Evolutionary conservation across 2,797 vertebrate species (phyloP).

Genomic region (Lacerta viridis): DNA sequence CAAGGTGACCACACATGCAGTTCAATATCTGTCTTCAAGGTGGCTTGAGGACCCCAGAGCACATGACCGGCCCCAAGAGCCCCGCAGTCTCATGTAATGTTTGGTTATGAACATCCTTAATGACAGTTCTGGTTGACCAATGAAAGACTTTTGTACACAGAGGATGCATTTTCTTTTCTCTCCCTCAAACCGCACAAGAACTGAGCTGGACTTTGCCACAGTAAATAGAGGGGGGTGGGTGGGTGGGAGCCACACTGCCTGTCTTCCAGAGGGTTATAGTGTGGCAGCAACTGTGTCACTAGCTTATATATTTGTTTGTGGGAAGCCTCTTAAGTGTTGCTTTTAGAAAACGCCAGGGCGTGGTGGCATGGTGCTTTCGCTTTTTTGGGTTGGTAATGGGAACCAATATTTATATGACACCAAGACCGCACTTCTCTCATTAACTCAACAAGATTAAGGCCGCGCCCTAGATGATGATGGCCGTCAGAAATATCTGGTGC

Average conservation of each 20-base stretch:
- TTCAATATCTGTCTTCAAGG: neutral
- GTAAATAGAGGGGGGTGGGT: conserved; percentile 44
- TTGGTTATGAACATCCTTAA: conserved; percentile 47
- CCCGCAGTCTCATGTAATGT: neutral
- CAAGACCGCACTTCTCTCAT: conserved; percentile 67
- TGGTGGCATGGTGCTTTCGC: conserved; percentile 46
- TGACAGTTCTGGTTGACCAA: conserved; percentile 32
- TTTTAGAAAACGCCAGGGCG: conserved; percentile 65
- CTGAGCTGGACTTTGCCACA: conserved; percentile 54
- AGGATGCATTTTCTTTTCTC: conserved; percentile 24
- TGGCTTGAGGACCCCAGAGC: neutral
- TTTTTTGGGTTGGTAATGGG: conserved; percentile 54
- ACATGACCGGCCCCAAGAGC: neutral
- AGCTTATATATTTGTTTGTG: conserved; percentile 70
- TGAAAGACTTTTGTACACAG: conserved; percentile 35
- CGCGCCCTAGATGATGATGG: conserved; percentile 59
- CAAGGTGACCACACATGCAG: neutral
- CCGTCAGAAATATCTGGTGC: conserved; percentile 64
- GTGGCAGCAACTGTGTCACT: conserved; percentile 48
- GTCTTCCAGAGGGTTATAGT: conserved; percentile 33
- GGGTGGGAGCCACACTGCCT: conserved; percentile 17
- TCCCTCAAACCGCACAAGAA: conserved; percentile 46
- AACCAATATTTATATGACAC: conserved; percentile 74
- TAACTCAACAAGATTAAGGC: conserved; percentile 66
- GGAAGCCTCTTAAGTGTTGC: conserved; percentile 66